A percentile compares a stretch with the other conserved stretches of the same genome.
These are phyloP conservation scores for Stegophylla sp. DNA, from an alignment of 2,888 invertebrate species.

Conservation along the genomic window DNA sequence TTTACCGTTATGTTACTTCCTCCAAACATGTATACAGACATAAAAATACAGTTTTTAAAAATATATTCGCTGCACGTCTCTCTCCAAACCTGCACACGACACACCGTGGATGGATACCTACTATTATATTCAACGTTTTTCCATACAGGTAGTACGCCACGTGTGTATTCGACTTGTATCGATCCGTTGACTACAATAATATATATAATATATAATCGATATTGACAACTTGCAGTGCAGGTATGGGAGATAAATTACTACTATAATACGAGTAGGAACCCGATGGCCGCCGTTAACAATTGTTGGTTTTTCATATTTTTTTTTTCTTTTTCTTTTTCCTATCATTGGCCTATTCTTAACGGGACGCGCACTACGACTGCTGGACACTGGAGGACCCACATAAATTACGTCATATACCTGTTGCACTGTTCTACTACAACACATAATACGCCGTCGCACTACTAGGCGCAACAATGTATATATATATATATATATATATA, in stretches of 20 bases:
- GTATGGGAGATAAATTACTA: no score
- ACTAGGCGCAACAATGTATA: background rate
- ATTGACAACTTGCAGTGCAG: no score
- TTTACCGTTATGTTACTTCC: constrained; percentile 26
- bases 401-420: background rate
- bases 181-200: background rate
- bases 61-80: constrained; percentile 30
- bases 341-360: no score
- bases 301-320: no score
- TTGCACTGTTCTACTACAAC: background rate
- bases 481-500: background rate
- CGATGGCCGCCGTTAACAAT: no score
- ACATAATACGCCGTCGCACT: background rate
- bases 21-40: background rate
- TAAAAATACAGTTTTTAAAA: constrained; percentile 26
- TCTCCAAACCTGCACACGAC: background rate
- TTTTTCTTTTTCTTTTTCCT: no score
- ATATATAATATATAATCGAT: no score
- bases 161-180: background rate
- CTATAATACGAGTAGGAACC: no score
- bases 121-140: constrained; percentile 23
- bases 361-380: no score
- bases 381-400: background rate
- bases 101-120: background rate
- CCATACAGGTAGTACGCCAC: background rate